Percentiles rank a stretch among this genome's conserved stretches.
phyloP scores from a whole-genome alignment of 1,140 invertebrate genomes.

The Platyura marginata region DNA sequence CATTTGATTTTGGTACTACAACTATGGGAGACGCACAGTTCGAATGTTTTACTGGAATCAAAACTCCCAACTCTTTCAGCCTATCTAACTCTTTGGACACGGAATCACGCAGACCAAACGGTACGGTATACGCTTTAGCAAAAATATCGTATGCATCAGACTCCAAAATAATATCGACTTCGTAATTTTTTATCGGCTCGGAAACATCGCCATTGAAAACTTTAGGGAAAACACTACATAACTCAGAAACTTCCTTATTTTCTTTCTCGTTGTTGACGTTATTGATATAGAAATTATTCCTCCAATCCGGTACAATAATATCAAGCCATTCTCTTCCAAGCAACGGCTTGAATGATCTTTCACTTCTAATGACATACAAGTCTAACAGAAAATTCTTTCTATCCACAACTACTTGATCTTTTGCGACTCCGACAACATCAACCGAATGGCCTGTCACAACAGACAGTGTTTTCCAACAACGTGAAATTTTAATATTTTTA shows the following conservation, averaged over 20 bases:
- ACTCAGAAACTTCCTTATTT: too few relatives aligned
- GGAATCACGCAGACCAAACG: neutral
- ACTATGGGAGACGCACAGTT: slow-evolving; percentile 10
- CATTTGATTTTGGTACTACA: slow-evolving; percentile 15
- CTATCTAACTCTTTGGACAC: neutral
- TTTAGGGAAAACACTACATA: too few relatives aligned
- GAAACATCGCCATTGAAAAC: too few relatives aligned
- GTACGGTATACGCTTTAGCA: neutral
- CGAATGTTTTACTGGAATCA: neutral
- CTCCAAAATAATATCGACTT: too few relatives aligned
- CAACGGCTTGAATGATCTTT: neutral
- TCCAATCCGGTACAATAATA: neutral
- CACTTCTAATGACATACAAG: neutral
- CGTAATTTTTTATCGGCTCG: too few relatives aligned
- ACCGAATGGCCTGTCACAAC: neutral
- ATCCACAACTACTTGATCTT: neutral
- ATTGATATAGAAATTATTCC: too few relatives aligned
- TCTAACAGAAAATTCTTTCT: neutral
- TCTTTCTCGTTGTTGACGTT: too few relatives aligned
- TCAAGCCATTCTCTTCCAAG: neutral
- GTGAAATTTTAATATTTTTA: too few relatives aligned
- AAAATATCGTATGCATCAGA: too few relatives aligned
- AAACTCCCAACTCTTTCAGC: neutral
- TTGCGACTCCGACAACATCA: neutral
- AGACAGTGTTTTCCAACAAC: neutral